These are phyloP conservation scores for Tympanoctomys barrerae DNA, from an alignment of 2,797 vertebrate species.

Conservation along the genomic window DNA sequence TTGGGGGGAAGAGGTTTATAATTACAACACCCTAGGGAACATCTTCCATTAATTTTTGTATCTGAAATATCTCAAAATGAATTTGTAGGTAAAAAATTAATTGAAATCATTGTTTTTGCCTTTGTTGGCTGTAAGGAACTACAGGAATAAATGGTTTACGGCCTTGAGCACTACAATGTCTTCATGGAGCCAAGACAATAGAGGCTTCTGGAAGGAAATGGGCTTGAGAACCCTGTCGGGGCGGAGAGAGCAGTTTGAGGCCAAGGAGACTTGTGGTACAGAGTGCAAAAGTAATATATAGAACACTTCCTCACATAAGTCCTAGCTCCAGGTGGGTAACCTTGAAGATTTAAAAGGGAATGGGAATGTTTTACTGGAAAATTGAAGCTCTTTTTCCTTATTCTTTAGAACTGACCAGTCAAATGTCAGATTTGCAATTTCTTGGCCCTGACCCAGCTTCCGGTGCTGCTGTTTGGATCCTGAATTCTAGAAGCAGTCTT, in stretches of 20 bases:
- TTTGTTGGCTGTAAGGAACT: constrained; percentile 74
- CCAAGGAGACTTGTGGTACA: constrained; percentile 44
- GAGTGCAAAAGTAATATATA: constrained; percentile 23
- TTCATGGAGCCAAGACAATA: constrained; percentile 59
- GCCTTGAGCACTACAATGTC: constrained; percentile 67
- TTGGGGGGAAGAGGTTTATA: constrained; percentile 73
- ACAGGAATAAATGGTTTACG: constrained; percentile 79
- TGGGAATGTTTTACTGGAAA: constrained; percentile 42
- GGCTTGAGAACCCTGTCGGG: constrained; percentile 41
- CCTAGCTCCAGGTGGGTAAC: background rate
- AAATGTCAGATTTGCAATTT: background rate
- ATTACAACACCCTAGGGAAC: constrained; percentile 72
- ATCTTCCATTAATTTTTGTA: constrained; percentile 79
- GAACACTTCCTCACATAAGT: background rate
- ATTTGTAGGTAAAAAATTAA: constrained; percentile 41
- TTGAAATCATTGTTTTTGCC: constrained; percentile 65
- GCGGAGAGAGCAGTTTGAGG: background rate
- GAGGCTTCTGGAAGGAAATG: constrained; percentile 44
- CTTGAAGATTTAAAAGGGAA: constrained; percentile 56
- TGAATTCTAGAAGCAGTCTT: background rate
- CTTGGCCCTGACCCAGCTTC: background rate
- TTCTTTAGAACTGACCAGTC: constrained; percentile 13
- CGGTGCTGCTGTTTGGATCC: background rate
- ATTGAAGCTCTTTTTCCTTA: background rate
- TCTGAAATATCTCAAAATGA: constrained; percentile 69